These are phyloP conservation scores for Spodoptera exigua DNA, from an alignment of 2,888 invertebrate species.

Conservation along the genomic window DNA sequence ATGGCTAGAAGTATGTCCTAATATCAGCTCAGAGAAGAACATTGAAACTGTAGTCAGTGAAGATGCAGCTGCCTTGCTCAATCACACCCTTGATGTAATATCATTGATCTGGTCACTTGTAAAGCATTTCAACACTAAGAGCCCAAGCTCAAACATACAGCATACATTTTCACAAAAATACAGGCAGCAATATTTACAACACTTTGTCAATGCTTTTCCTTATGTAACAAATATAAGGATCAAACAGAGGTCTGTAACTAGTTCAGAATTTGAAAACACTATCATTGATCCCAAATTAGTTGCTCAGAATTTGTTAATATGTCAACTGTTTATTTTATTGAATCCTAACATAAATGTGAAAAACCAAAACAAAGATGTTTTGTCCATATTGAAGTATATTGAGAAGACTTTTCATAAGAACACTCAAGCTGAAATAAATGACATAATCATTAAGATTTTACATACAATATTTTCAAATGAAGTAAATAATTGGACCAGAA, in stretches of 20 bases:
- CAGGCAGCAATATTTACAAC: conserved; percentile 85
- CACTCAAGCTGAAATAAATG: conserved; percentile 66
- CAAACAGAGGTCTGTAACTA: conserved; percentile 66
- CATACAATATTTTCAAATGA: conserved; percentile 76
- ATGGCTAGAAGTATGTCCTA: conserved; percentile 94
- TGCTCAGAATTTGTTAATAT: conserved; percentile 78
- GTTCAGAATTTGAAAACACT: conserved; percentile 67
- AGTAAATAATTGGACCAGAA: conserved; percentile 79
- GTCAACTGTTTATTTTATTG: conserved; percentile 84
- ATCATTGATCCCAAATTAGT: conserved; percentile 80
- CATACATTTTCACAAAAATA: conserved; percentile 88
- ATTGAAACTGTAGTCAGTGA: conserved; percentile 87
- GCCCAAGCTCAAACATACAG: conserved; percentile 79
- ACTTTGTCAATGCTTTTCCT: conserved; percentile 90
- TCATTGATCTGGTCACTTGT: conserved; percentile 88
- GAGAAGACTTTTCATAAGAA: conserved; percentile 81
- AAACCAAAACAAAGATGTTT: conserved; percentile 74
- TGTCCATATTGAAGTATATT: conserved; percentile 84
- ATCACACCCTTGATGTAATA: conserved; percentile 90
- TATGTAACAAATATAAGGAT: conserved; percentile 84
- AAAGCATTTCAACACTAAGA: conserved; percentile 72
- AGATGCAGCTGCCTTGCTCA: conserved; percentile 91
- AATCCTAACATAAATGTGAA: conserved; percentile 80
- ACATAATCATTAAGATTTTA: conserved; percentile 73
- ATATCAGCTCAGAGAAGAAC: conserved; percentile 72